phyloP scores from a whole-genome alignment of 1,140 invertebrate genomes.

The Pogonognathellus flavescens region DNA sequence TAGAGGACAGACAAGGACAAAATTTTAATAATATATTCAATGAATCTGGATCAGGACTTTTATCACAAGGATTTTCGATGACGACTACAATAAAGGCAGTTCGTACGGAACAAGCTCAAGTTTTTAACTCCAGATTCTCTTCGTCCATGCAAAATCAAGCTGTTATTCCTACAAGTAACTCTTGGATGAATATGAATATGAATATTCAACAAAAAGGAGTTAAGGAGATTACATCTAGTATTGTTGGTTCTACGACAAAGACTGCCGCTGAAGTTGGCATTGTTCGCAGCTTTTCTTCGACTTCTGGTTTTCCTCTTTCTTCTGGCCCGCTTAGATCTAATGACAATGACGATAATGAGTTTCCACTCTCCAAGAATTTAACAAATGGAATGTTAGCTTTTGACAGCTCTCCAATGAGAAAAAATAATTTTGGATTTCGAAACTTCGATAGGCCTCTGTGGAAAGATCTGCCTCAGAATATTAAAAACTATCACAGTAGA shows the following conservation, averaged over 20 bases:
- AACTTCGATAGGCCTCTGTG: slow-evolving; percentile 65
- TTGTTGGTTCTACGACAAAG: slow-evolving; percentile 11
- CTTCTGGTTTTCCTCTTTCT: slow-evolving; percentile 50
- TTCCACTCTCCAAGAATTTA: neutral
- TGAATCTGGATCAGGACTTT: neutral
- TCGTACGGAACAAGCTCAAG: slow-evolving; percentile 32
- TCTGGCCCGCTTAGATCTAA: neutral
- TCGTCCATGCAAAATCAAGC: slow-evolving; percentile 5
- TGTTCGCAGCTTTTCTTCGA: slow-evolving; percentile 59
- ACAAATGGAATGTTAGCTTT: slow-evolving; percentile 22
- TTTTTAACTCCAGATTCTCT: slow-evolving; percentile 26
- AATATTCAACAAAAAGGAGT: slow-evolving; percentile 15
- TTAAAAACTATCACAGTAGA: slow-evolving; percentile 54
- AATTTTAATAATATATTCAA: slow-evolving; percentile 44
- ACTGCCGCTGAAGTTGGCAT: slow-evolving; percentile 45
- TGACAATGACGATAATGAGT: slow-evolving; percentile 3
- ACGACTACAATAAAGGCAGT: slow-evolving; percentile 34
- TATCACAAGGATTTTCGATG: slow-evolving; percentile 28
- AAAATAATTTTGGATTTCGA: slow-evolving; percentile 61
- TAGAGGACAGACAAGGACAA: slow-evolving; percentile 23
- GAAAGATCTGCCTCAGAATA: slow-evolving; percentile 55
- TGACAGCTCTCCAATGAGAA: slow-evolving; percentile 16
- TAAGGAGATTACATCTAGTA: slow-evolving; percentile 5
- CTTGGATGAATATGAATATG: slow-evolving; percentile 38
- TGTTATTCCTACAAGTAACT: slow-evolving; percentile 28